These are phyloP conservation scores for Apodemus speciosus DNA, from an alignment of 2,113 vertebrate genomes.

Conservation along the genomic window DNA sequence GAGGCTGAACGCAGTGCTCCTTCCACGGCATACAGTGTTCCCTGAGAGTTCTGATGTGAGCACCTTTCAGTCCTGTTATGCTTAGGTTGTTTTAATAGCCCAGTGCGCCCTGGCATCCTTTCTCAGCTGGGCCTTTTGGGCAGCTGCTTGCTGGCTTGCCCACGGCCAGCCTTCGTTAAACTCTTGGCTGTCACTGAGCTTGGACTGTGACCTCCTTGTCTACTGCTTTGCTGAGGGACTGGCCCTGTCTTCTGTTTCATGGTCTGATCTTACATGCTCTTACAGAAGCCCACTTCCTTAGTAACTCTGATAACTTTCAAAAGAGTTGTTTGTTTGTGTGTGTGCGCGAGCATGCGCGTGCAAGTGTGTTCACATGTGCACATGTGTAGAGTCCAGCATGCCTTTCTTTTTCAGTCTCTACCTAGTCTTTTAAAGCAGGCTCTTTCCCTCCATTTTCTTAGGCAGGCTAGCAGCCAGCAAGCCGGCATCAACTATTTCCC, in stretches of 20 bases:
- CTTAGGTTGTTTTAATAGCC: background rate
- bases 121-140: background rate
- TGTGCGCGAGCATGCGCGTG: background rate
- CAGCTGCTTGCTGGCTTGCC: constrained; percentile 12
- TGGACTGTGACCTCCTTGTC: background rate
- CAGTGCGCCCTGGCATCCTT: background rate
- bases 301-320: background rate
- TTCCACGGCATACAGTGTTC: background rate
- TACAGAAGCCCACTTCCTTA: background rate
- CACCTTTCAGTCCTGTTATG: background rate
- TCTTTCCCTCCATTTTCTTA: background rate
- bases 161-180: background rate
- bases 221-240: background rate
- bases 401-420: background rate
- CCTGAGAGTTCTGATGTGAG: background rate
- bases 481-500: background rate
- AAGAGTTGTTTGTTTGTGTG: background rate
- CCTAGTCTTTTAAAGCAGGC: background rate
- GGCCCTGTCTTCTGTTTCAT: background rate
- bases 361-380: background rate
- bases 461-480: background rate
- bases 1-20: background rate
- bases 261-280: constrained; percentile 23
- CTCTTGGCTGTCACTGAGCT: background rate
- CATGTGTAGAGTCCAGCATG: background rate